Evolutionary conservation across 2,113 vertebrate species (phyloP).

Genomic region (Xyrauchen texanus): DNA sequence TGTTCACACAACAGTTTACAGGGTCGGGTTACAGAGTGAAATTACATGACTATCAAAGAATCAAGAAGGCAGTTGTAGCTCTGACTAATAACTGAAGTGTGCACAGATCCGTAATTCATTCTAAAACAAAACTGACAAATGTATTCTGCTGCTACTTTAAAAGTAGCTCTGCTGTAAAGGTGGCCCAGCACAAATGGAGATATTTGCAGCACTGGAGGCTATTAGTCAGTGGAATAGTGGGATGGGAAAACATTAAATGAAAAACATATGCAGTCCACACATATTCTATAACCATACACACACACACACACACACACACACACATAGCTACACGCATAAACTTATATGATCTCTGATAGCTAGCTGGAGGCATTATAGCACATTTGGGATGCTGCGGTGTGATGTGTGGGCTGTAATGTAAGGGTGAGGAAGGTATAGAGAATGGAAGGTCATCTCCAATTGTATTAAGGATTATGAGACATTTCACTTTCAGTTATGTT

Average conservation of each 20-base stretch:
- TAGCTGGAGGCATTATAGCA: not conserved
- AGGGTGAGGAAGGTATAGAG: slow-evolving; percentile 17
- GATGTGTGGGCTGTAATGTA: slow-evolving; percentile 28
- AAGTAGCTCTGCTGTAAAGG: not conserved
- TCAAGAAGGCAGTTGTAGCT: no score
- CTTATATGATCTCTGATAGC: not conserved
- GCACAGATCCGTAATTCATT: no score
- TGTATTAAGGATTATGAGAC: no score
- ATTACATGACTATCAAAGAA: no score
- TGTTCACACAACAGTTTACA: no score
- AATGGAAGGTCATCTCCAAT: not conserved
- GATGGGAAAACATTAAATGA: slow-evolving; percentile 42
- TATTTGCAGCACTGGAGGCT: slow-evolving; percentile 21
- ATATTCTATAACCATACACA: slow-evolving; percentile 6
- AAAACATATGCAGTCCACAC: slow-evolving; percentile 43
- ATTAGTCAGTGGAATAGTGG: slow-evolving; percentile 44
- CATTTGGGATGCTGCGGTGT: slow-evolving; percentile 1
- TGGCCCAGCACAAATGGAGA: slow-evolving; percentile 12
- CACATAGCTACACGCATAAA: not conserved
- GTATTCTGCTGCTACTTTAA: no score
- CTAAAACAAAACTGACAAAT: no score
- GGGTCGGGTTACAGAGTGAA: no score
- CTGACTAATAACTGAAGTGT: no score
- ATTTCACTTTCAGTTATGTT: no score
- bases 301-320: slow-evolving; percentile 16